These are phyloP conservation scores for Caranx melampygus DNA, from an alignment of 2,113 vertebrate species.

Conservation along the genomic window DNA sequence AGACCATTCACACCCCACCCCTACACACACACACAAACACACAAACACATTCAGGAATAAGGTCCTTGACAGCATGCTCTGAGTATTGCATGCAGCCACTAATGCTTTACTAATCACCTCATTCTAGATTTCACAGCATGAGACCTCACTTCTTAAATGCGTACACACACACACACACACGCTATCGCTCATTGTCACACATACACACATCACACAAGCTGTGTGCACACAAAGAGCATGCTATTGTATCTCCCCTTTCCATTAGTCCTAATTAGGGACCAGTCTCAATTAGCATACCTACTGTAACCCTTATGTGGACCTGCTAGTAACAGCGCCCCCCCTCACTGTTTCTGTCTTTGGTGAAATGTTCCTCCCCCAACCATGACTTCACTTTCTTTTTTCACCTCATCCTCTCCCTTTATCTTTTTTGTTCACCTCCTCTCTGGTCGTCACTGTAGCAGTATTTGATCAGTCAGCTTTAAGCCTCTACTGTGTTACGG, in stretches of 20 bases:
- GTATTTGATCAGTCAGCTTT: background rate
- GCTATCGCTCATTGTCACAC: background rate
- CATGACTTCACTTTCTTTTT: background rate
- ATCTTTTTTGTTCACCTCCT: slow-evolving; percentile 1
- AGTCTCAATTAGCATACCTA: slow-evolving; percentile 75
- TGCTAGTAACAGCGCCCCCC: slow-evolving; percentile 13
- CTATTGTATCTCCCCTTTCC: slow-evolving; percentile 38
- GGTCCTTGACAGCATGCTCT: slow-evolving; percentile 64
- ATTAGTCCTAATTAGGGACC: slow-evolving; percentile 73
- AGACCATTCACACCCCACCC: background rate
- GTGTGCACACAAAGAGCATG: slow-evolving; percentile 32
- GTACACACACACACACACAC: slow-evolving; percentile 10
- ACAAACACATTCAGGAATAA: slow-evolving; percentile 37
- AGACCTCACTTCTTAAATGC: slow-evolving; percentile 57
- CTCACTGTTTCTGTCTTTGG: background rate
- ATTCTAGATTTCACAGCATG: slow-evolving; percentile 79
- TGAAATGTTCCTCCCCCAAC: background rate
- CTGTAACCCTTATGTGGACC: slow-evolving; percentile 38
- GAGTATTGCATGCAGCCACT: slow-evolving; percentile 75
- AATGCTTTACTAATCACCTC: slow-evolving; percentile 83
- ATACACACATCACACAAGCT: background rate
- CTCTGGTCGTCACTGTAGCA: background rate
- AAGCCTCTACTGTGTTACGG: background rate
- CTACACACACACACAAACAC: slow-evolving; percentile 12
- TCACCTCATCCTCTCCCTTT: background rate